Evolutionary conservation across 2,888 invertebrate genomes (phyloP), one percentile per base, ranked within the genome.

Genomic region (Dione vanillae): DNA sequence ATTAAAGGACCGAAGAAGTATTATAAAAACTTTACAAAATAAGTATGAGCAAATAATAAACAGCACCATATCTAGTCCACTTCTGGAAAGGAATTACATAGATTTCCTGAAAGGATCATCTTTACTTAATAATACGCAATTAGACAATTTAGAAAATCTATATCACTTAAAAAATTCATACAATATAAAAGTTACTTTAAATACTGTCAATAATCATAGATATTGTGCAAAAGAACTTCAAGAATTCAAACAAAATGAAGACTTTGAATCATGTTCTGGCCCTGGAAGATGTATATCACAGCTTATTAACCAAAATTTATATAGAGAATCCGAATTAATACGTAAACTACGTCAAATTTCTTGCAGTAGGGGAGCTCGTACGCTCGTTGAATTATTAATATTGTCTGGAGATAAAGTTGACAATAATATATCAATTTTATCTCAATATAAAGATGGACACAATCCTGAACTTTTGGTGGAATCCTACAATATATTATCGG

Each of bases 71-170:
- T 79, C 74, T 70, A 81, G 85, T 77, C 76, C 80, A 19, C 75
- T 74, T 19, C 76, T 88, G 59, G 92, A 93, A 83, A 85, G 86
- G 77, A 93, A 91, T 77, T 93, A 91, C 73, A 82, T 93, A 56
- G 94, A 94, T 78, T 94, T 94, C 70, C 78, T 94, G 45, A 93
- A 92, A 77, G 91, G 91, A 9, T 87, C 89, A 16, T 78, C 83
- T 64, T 77, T 84, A 59, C 73, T 92, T 41, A 81, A 83, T 77
- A 76, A 82, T 37, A 80, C 80, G 72, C 82, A 90, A 79, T 82
- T 88, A 12, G 80, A 75, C 59, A 81, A 84, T 71, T 76, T 92
- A 72, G 88, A 91, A 81, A 88, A 85, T 66, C 76, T 92, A 71
- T 92, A 92, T 75, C 84, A 91, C 74, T 85, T 91, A 40, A 93